phyloP scores from a whole-genome alignment of 2,888 invertebrate species.

The Mythimna pallens region DNA sequence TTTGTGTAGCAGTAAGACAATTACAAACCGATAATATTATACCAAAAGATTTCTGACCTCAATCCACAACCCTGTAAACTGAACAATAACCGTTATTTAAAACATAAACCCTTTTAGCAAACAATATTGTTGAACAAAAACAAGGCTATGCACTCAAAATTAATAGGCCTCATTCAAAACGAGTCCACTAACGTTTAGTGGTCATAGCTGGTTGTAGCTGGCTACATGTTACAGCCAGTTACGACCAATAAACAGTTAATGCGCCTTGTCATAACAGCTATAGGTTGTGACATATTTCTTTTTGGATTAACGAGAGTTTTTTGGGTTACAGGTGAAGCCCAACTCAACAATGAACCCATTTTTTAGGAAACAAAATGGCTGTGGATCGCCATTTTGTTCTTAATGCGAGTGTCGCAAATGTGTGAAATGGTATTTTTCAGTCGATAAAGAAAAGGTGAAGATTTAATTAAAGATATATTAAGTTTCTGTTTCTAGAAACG shows the following conservation, averaged over 20 bases:
- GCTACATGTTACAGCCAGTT: constrained; percentile 21
- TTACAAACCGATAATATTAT: not conserved
- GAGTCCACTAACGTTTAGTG: constrained; percentile 37
- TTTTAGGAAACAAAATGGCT: constrained; percentile 27
- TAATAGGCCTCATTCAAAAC: constrained; percentile 41
- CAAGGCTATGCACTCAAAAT: constrained; percentile 51
- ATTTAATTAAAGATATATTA: constrained; percentile 41
- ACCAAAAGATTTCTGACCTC: not conserved
- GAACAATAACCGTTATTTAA: constrained; percentile 33
- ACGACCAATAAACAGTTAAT: constrained; percentile 49
- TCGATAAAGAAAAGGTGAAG: constrained; percentile 9
- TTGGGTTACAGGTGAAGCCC: constrained; percentile 55
- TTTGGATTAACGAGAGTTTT: constrained; percentile 42
- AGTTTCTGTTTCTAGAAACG: not conserved
- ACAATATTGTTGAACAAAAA: constrained; percentile 27
- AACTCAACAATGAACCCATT: constrained; percentile 42
- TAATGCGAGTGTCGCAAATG: constrained; percentile 18
- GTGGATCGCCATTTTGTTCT: constrained; percentile 11
- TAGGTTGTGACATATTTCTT: constrained; percentile 40
- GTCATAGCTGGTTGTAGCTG: constrained; percentile 9
- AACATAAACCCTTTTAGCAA: constrained; percentile 26
- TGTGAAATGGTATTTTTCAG: constrained; percentile 24
- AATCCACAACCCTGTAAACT: constrained; percentile 15
- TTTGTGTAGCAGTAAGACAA: not conserved
- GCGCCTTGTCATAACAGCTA: constrained; percentile 42